Evolutionary conservation across 1,140 invertebrate species (phyloP).

Genomic region (Oreohelix idahoensis): DNA sequence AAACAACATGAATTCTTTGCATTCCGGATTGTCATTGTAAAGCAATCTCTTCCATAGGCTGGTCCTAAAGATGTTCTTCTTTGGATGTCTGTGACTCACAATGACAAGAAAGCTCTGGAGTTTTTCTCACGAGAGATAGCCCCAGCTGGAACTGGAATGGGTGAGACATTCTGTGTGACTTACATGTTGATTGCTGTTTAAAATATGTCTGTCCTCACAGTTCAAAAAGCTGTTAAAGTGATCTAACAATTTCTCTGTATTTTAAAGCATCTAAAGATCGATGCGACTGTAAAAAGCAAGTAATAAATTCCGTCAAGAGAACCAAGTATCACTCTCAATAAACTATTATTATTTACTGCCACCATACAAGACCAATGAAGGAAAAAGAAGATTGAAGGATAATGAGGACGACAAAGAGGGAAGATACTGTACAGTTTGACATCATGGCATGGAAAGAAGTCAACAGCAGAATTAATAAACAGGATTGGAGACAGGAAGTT

Average conservation of each 20-base stretch:
- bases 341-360: too few species aligned
- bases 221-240: not conserved
- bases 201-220: not conserved
- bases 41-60: conserved; percentile 16
- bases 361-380: too few species aligned
- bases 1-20: too few species aligned
- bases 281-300: not conserved
- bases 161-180: conserved; percentile 51
- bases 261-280: too few species aligned
- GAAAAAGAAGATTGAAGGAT: too few species aligned
- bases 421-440: too few species aligned
- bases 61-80: conserved; percentile 68
- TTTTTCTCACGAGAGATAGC: conserved; percentile 76
- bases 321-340: too few species aligned
- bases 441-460: too few species aligned
- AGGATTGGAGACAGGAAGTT: too few species aligned
- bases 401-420: too few species aligned
- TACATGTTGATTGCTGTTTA: not conserved
- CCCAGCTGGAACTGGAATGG: conserved; percentile 77
- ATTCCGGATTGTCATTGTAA: not conserved
- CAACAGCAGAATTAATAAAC: too few species aligned
- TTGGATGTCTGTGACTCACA: conserved; percentile 76
- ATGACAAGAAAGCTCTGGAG: conserved; percentile 74
- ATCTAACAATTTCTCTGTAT: not conserved
- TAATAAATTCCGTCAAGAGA: too few species aligned